A percentile compares a stretch with the other conserved stretches of the same genome.
These are phyloP conservation scores for Brachypteracias leptosomus DNA, from an alignment of 2,113 vertebrate genomes.

Conservation along the genomic window DNA sequence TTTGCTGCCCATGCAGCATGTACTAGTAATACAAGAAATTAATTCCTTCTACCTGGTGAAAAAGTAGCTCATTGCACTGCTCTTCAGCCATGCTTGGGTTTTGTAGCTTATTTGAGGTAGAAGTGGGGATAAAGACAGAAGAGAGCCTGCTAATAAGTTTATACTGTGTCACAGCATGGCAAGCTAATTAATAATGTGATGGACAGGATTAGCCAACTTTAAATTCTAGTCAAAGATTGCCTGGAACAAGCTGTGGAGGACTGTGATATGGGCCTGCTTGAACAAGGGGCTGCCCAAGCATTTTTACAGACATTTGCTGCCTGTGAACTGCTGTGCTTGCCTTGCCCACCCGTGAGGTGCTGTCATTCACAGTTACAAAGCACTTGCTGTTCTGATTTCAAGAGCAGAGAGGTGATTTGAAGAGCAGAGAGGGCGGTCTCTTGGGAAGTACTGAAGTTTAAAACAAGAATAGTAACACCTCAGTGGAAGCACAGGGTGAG, in stretches of 20 bases:
- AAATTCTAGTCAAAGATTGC: neutral
- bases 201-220: neutral
- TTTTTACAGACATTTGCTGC: neutral
- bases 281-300: neutral
- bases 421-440: neutral
- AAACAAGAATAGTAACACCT: neutral
- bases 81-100: neutral
- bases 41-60: neutral
- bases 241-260: neutral
- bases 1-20: neutral
- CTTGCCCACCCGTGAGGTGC: neutral
- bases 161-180: neutral
- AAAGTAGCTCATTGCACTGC: neutral
- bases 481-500: neutral
- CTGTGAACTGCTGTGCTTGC: neutral
- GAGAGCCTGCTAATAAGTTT: neutral
- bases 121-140: neutral
- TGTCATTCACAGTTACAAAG: neutral
- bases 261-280: neutral
- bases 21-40: neutral
- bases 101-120: neutral
- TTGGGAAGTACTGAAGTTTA: neutral
- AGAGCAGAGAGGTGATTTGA: fast-evolving
- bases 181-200: neutral
- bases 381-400: neutral